Base-by-base conservation (phyloP, 2,113 vertebrate species). In the Neolamprologus modestus region DNA sequence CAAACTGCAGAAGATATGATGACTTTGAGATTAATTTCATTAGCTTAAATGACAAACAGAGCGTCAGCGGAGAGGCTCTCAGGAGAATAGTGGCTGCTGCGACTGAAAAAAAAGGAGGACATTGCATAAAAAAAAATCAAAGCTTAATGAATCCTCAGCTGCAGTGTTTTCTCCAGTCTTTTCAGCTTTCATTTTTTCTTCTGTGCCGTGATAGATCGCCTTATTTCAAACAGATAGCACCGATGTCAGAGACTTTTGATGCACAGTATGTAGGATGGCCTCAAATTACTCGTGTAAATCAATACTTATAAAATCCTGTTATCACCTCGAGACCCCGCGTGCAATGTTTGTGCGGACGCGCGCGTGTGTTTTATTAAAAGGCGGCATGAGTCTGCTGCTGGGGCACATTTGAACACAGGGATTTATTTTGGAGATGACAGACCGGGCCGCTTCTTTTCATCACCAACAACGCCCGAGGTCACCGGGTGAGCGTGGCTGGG, bases 261-360 rank as follows among this genome's bases (percentile, higher is more conserved):
- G 82, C 84, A 88, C 81, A 68, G 61, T 91, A 89, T 85, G 82
- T 87, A 80, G 85, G 53, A 84, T 40, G 66, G 82, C 84, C 86
- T 91, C 92, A 92, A 94, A 95, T 93, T 90, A 86, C 91, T 89
- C 35, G 82, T 24, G 40, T 87, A 89, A 91, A 95, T 96, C 95
- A 94, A 96, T 95, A 94, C 90, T 91, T 90, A 94, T 95, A 91
- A 94, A 90, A 91, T 94, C 80, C 86, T 47, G 33, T 86, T 93
- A 93, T 92, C 92, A 96, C 93, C 94, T 94, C 82, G 86, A 92
- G 89, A 92, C 90, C 89, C 47, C 2, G 13, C 55, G 40, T 89
- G 84, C 92, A 90, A 87, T 88, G 85, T 92, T 85, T 88, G 82
- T 52, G 71, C 68, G 81, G 76, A 31, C 53, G 82, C 8, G 50